A percentile compares a stretch with the other conserved stretches of the same genome.
Evolutionary conservation across 2,888 invertebrate genomes (phyloP).

Genomic region (Drosophila eohydei): DNA sequence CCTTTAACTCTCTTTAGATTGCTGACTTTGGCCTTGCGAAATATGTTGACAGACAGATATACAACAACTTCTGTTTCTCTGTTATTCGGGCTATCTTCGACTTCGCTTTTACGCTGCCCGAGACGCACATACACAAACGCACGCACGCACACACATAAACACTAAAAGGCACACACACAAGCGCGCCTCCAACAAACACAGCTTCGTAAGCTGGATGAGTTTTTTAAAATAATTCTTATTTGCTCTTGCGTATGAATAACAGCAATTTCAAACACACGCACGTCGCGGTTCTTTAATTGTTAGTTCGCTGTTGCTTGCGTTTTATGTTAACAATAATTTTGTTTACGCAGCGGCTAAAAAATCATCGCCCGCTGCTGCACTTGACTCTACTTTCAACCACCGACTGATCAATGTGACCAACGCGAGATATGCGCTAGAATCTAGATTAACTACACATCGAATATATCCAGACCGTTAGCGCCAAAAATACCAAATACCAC

Average conservation of each 20-base stretch:
- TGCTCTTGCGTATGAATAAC: conserved; percentile 10
- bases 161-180: conserved; percentile 23
- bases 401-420: conserved; percentile 52
- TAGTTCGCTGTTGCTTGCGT: neutral
- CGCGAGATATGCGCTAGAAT: conserved; percentile 8
- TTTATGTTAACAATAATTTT: conserved; percentile 57
- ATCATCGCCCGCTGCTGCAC: conserved; percentile 46
- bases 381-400: conserved; percentile 57
- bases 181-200: conserved; percentile 31
- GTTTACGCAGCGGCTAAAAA: conserved; percentile 62
- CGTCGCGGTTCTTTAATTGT: conserved; percentile 18
- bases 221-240: conserved; percentile 7
- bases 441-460: neutral
- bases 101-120: conserved; percentile 43
- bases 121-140: conserved; percentile 44
- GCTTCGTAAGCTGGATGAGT: conserved; percentile 44
- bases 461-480: neutral
- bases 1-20: neutral
- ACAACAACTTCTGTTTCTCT: conserved; percentile 43
- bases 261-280: conserved; percentile 5
- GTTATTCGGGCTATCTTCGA: conserved; percentile 58
- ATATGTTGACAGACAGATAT: conserved; percentile 54
- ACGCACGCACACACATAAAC: conserved; percentile 36
- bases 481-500: conserved; percentile 26
- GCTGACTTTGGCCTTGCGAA: conserved; percentile 53